Evolutionary conservation across 1,140 invertebrate genomes (phyloP), one percentile per base, ranked within the genome.

Genomic region (Drosophila cardini): DNA sequence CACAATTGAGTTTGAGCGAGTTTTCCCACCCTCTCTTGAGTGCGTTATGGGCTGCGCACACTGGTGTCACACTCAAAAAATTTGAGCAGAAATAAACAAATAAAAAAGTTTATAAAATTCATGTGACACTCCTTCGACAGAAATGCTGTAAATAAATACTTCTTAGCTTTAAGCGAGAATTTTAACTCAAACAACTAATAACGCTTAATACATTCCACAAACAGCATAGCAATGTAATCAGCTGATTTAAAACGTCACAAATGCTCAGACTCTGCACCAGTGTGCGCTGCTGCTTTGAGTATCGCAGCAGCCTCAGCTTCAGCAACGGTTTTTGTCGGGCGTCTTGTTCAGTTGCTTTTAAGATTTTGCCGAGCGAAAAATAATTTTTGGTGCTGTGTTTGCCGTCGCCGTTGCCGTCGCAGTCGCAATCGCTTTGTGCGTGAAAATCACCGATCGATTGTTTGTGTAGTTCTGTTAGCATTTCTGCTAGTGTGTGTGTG

Each of bases 321-420:
- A 74, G 74, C 53, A 72, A 65, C 67, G 57, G 75, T 80, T 80
- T 78, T 75, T 58, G 67, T 79, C 82, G 68, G 45, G 38, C 76
- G 71, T 80, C 83, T 86, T 82, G 86, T 86, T 90, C 86, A 90
- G 87, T 90, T 90, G 80, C 77, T 82, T 91, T 90, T 76, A 85
- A 91, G 89, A 91, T 91, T 91, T 91, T 91, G 89, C 89, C 84
- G 82, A 91, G 84, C 83, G 80, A 82, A 89, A 86, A 89, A 80
- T 78, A 73, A 58, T 70, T 76, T 61, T 81, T 53, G 80, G 76
- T 77, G 73, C 55, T 68, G 53, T 40, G 67, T 48, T 57, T 50
- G 55, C 62, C 67, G 68, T 60, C 50, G 74, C 60, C 53, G 74
- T 58, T 18, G 74, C 67, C 62, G 80, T 63, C 34, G 42, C 30